These are phyloP conservation scores for Xenopus petersii DNA, from an alignment of 2,797 vertebrate species.

Conservation along the genomic window DNA sequence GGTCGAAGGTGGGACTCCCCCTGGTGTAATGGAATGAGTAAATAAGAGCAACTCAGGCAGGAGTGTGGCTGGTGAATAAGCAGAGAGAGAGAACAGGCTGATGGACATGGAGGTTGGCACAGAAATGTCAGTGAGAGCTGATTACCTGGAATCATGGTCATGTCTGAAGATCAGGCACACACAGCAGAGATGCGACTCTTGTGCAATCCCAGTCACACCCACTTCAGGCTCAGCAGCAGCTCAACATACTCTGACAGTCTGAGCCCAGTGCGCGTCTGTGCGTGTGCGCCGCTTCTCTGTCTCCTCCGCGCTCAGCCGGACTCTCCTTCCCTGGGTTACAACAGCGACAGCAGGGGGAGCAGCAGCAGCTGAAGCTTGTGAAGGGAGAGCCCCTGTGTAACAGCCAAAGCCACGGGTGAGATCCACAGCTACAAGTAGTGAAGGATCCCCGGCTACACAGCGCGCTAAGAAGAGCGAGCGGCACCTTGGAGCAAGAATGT, in stretches of 20 bases:
- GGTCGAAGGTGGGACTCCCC: too few species aligned
- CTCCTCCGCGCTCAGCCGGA: slow-evolving; percentile 12
- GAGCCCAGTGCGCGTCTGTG: slow-evolving; percentile 18
- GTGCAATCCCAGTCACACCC: slow-evolving; percentile 36
- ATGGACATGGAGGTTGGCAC: not conserved
- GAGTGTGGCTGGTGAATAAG: too few species aligned
- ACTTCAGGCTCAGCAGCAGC: slow-evolving; percentile 11
- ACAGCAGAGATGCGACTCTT: slow-evolving; percentile 24
- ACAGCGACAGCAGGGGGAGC: not conserved
- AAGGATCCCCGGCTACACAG: too few species aligned
- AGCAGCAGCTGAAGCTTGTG: slow-evolving; percentile 10
- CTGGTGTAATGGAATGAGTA: too few species aligned
- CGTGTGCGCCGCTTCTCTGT: slow-evolving; percentile 2
- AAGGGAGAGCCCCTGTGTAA: not conserved
- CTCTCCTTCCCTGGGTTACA: slow-evolving; percentile 40
- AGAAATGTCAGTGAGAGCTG: slow-evolving; percentile 25
- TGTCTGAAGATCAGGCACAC: slow-evolving; percentile 25
- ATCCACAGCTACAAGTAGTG: slow-evolving; percentile 3
- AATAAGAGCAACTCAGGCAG: too few species aligned
- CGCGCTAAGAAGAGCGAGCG: not conserved
- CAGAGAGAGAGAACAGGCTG: too few species aligned
- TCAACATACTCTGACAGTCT: not conserved
- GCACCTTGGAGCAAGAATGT: slow-evolving; percentile 13
- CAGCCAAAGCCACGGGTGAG: not conserved
- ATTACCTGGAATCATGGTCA: slow-evolving; percentile 41